Percentiles rank a stretch among this genome's conserved stretches.
phyloP scores from a whole-genome alignment of 2,888 invertebrate species.

The Epinotia nisella region DNA sequence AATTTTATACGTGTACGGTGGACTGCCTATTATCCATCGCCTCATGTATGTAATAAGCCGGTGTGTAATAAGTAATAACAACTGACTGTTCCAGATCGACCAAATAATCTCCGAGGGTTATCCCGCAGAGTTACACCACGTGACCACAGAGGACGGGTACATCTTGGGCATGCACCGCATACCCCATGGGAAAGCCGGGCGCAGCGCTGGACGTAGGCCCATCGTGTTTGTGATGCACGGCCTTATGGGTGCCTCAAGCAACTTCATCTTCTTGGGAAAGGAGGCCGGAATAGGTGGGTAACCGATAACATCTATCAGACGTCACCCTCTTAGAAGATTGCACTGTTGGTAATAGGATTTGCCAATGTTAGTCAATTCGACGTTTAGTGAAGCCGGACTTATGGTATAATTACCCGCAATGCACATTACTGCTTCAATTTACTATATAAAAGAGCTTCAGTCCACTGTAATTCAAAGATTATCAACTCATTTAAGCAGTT shows the following conservation, averaged over 20 bases:
- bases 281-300: slow-evolving; percentile 58
- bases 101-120: slow-evolving; percentile 53
- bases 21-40: no score
- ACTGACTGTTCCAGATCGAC: slow-evolving; percentile 37
- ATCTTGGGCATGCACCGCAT: slow-evolving; percentile 68
- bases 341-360: not conserved
- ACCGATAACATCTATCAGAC: no score
- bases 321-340: not conserved
- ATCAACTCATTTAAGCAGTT: not conserved
- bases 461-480: not conserved
- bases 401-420: no score
- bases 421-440: no score
- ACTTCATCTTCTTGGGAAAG: slow-evolving; percentile 56
- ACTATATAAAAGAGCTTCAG: no score
- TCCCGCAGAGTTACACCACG: slow-evolving; percentile 55
- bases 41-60: no score
- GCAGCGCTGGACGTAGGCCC: slow-evolving; percentile 49
- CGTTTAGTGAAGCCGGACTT: not conserved
- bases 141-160: slow-evolving; percentile 65
- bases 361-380: not conserved
- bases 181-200: slow-evolving; percentile 53
- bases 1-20: no score
- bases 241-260: slow-evolving; percentile 54
- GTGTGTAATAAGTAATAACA: no score
- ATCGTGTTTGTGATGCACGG: slow-evolving; percentile 70